phyloP scores from a whole-genome alignment of 1,140 invertebrate genomes.

The Drosophila pachea region DNA sequence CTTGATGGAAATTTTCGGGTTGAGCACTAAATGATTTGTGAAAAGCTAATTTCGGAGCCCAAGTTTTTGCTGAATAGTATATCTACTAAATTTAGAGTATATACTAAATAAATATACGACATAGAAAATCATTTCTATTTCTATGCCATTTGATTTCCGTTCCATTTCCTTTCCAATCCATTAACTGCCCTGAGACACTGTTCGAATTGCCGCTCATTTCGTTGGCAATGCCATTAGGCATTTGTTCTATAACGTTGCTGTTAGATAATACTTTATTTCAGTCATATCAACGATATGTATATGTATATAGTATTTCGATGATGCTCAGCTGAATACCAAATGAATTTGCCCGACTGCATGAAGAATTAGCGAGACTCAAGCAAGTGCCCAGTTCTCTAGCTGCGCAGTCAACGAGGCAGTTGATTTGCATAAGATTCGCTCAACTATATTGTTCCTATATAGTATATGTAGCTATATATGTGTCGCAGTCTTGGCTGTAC shows the following conservation, averaged over 20 bases:
- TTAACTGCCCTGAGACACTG: not conserved
- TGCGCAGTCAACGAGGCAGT: slow-evolving; percentile 18
- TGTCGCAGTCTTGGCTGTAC: slow-evolving; percentile 6
- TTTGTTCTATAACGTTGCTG: slow-evolving; percentile 3
- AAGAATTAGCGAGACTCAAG: slow-evolving; percentile 45
- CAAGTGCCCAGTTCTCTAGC: slow-evolving; percentile 31
- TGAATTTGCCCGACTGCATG: slow-evolving; percentile 54
- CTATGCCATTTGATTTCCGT: not conserved
- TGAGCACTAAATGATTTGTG: slow-evolving; percentile 36
- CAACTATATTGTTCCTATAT: not conserved
- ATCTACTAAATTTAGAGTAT: not conserved
- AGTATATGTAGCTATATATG: not conserved
- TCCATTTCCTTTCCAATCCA: not conserved
- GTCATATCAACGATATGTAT: slow-evolving; percentile 14
- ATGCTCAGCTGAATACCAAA: slow-evolving; percentile 30
- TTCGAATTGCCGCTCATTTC: not conserved
- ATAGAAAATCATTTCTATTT: not conserved
- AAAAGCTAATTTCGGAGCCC: slow-evolving; percentile 30
- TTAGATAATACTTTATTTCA: slow-evolving; percentile 7
- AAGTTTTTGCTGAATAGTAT: not conserved
- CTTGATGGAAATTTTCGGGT: slow-evolving; percentile 52
- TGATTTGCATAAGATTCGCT: slow-evolving; percentile 39
- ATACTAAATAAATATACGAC: not conserved
- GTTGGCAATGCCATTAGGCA: slow-evolving; percentile 1
- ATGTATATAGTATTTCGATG: slow-evolving; percentile 9